A percentile compares a stretch with the other conserved stretches of the same genome.
These are phyloP conservation scores for Mesocentrotus franciscanus DNA, from an alignment of 53 echinoderm and acorn worm genomes.

Conservation along the genomic window DNA sequence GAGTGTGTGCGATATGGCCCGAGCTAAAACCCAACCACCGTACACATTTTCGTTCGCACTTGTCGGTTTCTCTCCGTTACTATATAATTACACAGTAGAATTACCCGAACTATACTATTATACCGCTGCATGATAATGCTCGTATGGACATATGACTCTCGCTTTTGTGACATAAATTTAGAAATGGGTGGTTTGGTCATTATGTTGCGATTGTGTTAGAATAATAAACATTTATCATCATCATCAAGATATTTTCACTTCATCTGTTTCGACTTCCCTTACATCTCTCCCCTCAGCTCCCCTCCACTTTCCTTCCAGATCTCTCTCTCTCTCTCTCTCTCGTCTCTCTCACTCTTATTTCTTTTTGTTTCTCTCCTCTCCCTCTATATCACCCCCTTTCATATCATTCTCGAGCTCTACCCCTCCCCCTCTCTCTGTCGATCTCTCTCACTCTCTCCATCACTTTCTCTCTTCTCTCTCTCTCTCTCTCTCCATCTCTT, in stretches of 20 bases:
- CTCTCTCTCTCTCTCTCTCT: not conserved
- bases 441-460: no score
- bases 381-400: no score
- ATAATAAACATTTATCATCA: no score
- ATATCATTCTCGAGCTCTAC: no score
- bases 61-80: constrained; percentile 12
- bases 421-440: no score
- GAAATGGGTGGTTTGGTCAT: not conserved
- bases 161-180: not conserved
- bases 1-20: constrained; percentile 1
- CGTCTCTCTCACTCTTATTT: no score
- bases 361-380: not conserved
- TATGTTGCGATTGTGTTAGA: not conserved
- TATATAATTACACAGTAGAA: constrained; percentile 5
- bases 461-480: not conserved
- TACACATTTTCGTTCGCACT: constrained; percentile 26
- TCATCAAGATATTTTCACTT: not conserved
- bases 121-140: not conserved
- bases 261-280: not conserved
- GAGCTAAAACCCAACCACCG: not conserved
- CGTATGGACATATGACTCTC: not conserved
- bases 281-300: not conserved
- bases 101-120: not conserved
- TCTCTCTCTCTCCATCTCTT: no score
- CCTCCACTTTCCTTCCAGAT: not conserved